Evolutionary conservation across 2,888 invertebrate genomes (phyloP).

Genomic region (Hartigia nigra): DNA sequence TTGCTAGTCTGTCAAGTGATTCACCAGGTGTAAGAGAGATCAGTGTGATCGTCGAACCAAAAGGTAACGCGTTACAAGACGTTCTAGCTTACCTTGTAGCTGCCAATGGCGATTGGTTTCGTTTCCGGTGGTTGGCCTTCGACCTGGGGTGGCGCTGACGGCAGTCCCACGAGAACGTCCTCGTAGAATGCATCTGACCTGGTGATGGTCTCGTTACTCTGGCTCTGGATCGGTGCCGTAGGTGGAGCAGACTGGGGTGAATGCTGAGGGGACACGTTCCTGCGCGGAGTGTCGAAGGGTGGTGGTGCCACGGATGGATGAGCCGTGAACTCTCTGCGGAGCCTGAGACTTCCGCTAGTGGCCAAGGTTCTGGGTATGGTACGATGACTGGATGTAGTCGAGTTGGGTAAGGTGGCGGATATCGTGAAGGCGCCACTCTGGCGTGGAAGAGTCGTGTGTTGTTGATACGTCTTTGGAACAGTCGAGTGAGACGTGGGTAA

Average conservation of each 20-base stretch:
- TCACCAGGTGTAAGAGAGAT: background rate
- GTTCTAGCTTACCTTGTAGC: constrained; percentile 38
- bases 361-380: constrained; percentile 69
- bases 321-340: constrained; percentile 54
- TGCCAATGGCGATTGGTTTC: constrained; percentile 22
- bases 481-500: constrained; percentile 61
- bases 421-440: constrained; percentile 62
- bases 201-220: constrained; percentile 38
- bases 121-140: constrained; percentile 41
- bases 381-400: constrained; percentile 67
- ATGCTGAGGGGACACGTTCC: constrained; percentile 43
- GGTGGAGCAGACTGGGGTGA: constrained; percentile 47
- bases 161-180: constrained; percentile 44
- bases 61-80: background rate
- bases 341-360: constrained; percentile 51
- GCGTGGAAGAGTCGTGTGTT: constrained; percentile 66
- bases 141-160: constrained; percentile 35
- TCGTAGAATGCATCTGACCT: constrained; percentile 56
- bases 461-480: constrained; percentile 67
- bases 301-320: constrained; percentile 56
- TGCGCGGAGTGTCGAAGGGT: constrained; percentile 47
- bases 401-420: constrained; percentile 61
- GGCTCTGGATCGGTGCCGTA: constrained; percentile 18
- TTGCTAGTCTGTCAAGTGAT: constrained; percentile 40
- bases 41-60: background rate